These are phyloP conservation scores for Tenodera sinensis DNA, from an alignment of 2,888 invertebrate species.

Conservation along the genomic window DNA sequence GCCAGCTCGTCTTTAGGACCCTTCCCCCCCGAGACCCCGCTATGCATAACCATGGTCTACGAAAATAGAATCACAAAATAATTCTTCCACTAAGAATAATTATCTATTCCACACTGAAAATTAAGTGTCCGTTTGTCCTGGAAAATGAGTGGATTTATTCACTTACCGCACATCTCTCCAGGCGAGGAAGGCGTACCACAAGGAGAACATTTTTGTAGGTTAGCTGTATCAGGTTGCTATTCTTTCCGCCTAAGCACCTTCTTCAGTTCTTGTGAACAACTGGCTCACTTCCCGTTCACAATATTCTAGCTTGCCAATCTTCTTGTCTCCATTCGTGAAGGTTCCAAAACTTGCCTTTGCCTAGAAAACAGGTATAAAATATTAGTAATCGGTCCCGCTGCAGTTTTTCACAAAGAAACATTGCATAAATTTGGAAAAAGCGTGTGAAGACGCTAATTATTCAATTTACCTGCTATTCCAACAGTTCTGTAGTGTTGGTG, in stretches of 20 bases:
- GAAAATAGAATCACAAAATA: neutral
- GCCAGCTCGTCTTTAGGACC: neutral
- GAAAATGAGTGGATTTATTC: neutral
- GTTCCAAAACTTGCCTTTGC: neutral
- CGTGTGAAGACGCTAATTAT: neutral
- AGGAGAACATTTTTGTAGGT: constrained; percentile 42
- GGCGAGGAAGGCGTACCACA: constrained; percentile 45
- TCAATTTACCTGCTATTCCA: neutral
- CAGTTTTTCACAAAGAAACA: too few species aligned
- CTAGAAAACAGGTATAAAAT: neutral
- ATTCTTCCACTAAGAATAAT: neutral
- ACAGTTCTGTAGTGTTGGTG: neutral
- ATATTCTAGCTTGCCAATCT: neutral
- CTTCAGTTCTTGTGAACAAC: neutral
- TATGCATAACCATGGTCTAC: neutral
- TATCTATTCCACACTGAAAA: neutral
- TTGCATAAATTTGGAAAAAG: too few species aligned
- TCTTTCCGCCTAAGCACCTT: neutral
- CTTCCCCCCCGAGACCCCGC: neutral
- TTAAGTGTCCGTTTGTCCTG: neutral
- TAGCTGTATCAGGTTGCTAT: neutral
- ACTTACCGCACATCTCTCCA: constrained; percentile 47
- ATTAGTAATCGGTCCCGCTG: neutral
- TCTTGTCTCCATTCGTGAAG: neutral
- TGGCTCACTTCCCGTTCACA: neutral